These are phyloP conservation scores for Chloropsis hardwickii DNA, from an alignment of 2,113 vertebrate species.

Conservation along the genomic window DNA sequence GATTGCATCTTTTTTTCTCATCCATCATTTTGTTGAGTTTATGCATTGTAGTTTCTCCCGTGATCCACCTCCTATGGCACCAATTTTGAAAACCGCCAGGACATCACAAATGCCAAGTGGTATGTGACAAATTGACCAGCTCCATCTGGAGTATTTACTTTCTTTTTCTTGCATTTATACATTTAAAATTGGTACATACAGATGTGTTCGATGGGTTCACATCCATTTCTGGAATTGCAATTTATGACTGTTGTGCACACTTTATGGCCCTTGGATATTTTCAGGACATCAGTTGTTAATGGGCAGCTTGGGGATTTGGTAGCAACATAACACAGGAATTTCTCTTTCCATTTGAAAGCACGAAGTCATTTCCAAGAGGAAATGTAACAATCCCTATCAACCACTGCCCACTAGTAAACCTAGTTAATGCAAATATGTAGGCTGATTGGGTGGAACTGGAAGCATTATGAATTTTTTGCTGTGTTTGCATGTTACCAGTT, in stretches of 20 bases:
- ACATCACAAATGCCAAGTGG: neutral
- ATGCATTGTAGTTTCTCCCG: neutral
- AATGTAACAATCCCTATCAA: neutral
- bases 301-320: neutral
- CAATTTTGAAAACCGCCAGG: neutral
- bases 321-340: neutral
- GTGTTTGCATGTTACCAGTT: neutral
- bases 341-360: neutral
- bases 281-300: neutral
- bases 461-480: neutral
- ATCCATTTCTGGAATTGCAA: neutral
- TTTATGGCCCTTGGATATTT: neutral
- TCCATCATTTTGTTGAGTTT: neutral
- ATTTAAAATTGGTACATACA: neutral
- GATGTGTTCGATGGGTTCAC: neutral
- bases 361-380: neutral
- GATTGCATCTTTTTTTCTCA: neutral
- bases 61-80: neutral
- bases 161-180: neutral
- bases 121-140: neutral
- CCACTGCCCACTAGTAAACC: neutral
- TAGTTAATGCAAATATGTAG: neutral
- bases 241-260: fast-evolving
- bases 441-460: neutral
- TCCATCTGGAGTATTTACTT: neutral